Evolutionary conservation across 1,140 invertebrate species (phyloP).

Genomic region (Heliconius himera): DNA sequence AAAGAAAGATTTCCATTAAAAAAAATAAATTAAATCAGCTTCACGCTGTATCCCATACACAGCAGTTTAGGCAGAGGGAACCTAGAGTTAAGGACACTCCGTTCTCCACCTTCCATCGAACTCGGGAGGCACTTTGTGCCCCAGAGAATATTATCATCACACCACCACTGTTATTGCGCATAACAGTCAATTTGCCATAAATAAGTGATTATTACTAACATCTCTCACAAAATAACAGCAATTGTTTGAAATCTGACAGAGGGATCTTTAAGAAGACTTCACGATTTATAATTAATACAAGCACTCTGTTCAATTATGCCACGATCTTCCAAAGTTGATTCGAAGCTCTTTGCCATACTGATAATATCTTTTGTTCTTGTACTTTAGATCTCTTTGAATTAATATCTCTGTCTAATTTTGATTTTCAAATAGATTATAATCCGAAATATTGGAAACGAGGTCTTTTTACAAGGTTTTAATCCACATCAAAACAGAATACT

Average conservation of each 20-base stretch:
- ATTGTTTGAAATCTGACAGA: not conserved
- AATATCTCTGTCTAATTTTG: not conserved
- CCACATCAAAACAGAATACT: not conserved
- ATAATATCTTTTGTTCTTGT: not conserved
- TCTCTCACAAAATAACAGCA: not conserved
- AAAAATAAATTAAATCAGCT: too few relatives aligned
- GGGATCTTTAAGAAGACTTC: not conserved
- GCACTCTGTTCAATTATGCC: not conserved
- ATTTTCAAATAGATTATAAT: not conserved
- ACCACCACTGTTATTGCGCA: too few relatives aligned
- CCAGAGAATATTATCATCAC: too few relatives aligned
- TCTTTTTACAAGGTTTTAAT: too few relatives aligned
- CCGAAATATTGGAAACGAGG: too few relatives aligned
- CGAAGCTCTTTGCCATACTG: conserved; percentile 8
- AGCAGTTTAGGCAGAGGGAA: too few relatives aligned
- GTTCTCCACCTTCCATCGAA: too few relatives aligned
- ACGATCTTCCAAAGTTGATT: not conserved
- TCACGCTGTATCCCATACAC: too few relatives aligned
- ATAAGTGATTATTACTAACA: not conserved
- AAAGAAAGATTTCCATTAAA: not conserved
- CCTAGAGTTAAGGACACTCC: too few relatives aligned
- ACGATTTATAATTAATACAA: conserved; percentile 7
- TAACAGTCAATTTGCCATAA: not conserved
- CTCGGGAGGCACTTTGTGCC: too few relatives aligned
- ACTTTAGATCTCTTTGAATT: not conserved